Base-by-base conservation (phyloP, 2,113 vertebrate species). In the Aythya baeri region DNA sequence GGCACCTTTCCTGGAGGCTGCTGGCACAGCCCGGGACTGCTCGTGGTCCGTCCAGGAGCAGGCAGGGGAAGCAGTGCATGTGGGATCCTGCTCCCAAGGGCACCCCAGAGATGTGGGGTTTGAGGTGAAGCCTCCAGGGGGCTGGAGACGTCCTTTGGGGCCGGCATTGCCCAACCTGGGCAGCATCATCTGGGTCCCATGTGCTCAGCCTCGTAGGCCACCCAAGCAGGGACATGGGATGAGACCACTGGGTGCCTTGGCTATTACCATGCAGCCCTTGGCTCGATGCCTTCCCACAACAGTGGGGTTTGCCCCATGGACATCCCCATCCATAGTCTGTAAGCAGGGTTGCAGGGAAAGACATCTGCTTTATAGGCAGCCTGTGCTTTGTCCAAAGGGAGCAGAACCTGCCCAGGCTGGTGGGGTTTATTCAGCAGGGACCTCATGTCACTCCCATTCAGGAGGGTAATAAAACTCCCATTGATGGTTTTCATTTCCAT, bases 251-350 rank as follows among this genome's bases (percentile, higher is more conserved):
- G 31, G 4, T 36, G 15, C 36, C 18, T 3, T 1, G 2, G 49
- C 44, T 82, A 68, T 83, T 76, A 20, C 68, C 43, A 20, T 22
- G 46, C 2, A 1, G n/a, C 58, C 63, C 2, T 11, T 78, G 62
- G 32, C 36, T 67, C 6, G 2, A 32, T 0, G 0, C 38, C 38
- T 82, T 85, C 43, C 25, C 1, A 1, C 5, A 7, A 0, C 0
- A 2, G 29, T 59, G 73, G 44, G 17, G 20, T 70, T 86, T 85
- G 31, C 21, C 25, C 59, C 18, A 34, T 3, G 6, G 50, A 29
- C 6, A 3, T 18, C 31, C n/a, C 74, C 0, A 0, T 71, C 66
- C 74, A 52, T 4, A 71, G 8, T 66, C 76, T 34, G 0, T 11
- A 70, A 54, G 9, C 17, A 16, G 50, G 25, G 32, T 41, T 7